Conservation (phyloP, 2,888 invertebrate species). For the Carterocephalus palaemon region DNA sequence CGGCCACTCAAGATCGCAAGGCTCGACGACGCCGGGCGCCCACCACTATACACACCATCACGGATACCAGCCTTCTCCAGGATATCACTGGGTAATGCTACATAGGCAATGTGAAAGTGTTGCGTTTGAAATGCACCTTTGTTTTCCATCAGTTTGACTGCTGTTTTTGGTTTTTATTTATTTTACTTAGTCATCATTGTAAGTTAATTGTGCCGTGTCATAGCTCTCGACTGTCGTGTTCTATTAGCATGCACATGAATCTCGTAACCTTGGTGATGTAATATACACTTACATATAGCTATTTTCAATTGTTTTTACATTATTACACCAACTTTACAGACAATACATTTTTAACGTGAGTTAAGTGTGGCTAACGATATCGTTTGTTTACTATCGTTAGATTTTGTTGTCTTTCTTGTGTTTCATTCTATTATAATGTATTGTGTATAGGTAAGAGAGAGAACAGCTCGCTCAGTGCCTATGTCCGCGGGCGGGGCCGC, state of each 20-base stretch:
- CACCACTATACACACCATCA: slow-evolving; percentile 82
- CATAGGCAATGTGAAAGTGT: slow-evolving; percentile 61
- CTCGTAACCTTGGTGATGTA: background rate
- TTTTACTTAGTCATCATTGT: slow-evolving; percentile 46
- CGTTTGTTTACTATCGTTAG: slow-evolving; percentile 3
- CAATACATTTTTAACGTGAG: slow-evolving; percentile 7
- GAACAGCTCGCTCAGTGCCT: slow-evolving; percentile 93
- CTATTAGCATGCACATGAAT: slow-evolving; percentile 54
- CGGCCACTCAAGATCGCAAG: slow-evolving; percentile 81
- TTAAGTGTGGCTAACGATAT: slow-evolving; percentile 13
- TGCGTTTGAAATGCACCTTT: slow-evolving; percentile 51
- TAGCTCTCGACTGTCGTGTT: slow-evolving; percentile 38
- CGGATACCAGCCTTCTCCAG: slow-evolving; percentile 85
- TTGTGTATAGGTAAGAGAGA: slow-evolving; percentile 88
- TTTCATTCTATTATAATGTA: slow-evolving; percentile 22
- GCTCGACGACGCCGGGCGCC: slow-evolving; percentile 81
- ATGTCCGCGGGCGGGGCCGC: slow-evolving; percentile 82
- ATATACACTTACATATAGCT: slow-evolving; percentile 6
- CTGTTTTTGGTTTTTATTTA: slow-evolving; percentile 41
- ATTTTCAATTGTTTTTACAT: slow-evolving; percentile 7
- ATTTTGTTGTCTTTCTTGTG: slow-evolving; percentile 14
- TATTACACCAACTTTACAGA: slow-evolving; percentile 15
- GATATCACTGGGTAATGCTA: slow-evolving; percentile 86
- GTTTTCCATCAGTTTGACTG: slow-evolving; percentile 48
- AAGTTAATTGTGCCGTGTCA: slow-evolving; percentile 32